These are phyloP conservation scores for Phorcus lineatus DNA, from an alignment of 2,888 invertebrate species.

Conservation along the genomic window DNA sequence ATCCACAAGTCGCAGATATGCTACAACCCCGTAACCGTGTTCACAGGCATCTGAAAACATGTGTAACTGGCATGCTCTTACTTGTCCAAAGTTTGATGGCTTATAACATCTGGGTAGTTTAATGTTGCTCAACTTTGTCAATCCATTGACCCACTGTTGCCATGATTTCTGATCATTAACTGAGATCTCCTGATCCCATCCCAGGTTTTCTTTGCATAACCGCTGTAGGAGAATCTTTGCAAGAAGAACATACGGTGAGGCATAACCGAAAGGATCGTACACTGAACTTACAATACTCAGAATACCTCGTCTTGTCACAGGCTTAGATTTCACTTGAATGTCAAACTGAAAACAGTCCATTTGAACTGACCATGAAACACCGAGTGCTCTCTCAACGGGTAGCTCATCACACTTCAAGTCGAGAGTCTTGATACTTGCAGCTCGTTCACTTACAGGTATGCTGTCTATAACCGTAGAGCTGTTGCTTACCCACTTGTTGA, in stretches of 20 bases:
- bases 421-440: neutral
- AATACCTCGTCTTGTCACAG: neutral
- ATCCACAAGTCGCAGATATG: neutral
- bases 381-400: neutral
- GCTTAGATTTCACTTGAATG: neutral
- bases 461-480: neutral
- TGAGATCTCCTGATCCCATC: conserved; percentile 4
- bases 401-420: conserved; percentile 2
- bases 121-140: neutral
- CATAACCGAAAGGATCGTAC: conserved; percentile 7
- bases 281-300: neutral
- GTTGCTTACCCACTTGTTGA: neutral
- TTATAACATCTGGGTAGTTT: neutral
- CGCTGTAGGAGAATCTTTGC: neutral
- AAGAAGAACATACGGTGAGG: neutral
- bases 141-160: neutral
- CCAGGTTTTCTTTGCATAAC: neutral
- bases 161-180: neutral
- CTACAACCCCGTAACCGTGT: neutral
- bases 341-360: neutral
- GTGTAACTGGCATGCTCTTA: no score
- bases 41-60: neutral
- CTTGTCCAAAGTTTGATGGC: no score
- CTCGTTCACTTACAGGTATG: neutral
- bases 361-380: neutral